A percentile compares a stretch with the other conserved stretches of the same genome.
These are phyloP conservation scores for Phengaris arion DNA, from an alignment of 2,888 invertebrate genomes.

Conservation along the genomic window DNA sequence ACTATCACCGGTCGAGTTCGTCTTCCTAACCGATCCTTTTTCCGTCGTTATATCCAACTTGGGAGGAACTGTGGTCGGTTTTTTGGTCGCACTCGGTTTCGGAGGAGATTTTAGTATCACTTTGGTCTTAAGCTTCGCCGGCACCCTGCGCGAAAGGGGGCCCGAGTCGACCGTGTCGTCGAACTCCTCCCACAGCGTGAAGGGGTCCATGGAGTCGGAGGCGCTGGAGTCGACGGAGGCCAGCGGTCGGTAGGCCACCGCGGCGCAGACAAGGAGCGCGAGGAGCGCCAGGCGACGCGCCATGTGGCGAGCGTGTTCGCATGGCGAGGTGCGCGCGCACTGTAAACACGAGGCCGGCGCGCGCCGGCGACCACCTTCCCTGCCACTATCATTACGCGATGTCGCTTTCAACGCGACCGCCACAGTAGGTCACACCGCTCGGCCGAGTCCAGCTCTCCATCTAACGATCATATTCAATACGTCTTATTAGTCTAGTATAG, in stretches of 20 bases:
- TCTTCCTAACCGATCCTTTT: background rate
- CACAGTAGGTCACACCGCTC: conserved; percentile 66
- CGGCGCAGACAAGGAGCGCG: conserved; percentile 66
- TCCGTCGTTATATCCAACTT: conserved; percentile 2
- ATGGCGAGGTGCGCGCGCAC: conserved; percentile 78
- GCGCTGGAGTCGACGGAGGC: conserved; percentile 50
- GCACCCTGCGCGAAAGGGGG: conserved; percentile 47
- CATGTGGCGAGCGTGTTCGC: conserved; percentile 74
- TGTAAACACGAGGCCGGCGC: conserved; percentile 53
- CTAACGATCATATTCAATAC: conserved; percentile 40
- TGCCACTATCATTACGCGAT: conserved; percentile 63
- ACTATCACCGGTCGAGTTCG: conserved; percentile 43
- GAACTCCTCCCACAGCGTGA: conserved; percentile 64
- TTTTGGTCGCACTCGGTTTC: conserved; percentile 62
- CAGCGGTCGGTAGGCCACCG: conserved; percentile 53
- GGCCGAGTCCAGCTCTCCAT: conserved; percentile 44
- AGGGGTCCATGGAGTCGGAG: conserved; percentile 61
- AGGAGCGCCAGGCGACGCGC: conserved; percentile 78
- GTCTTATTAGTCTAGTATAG: conserved; percentile 32
- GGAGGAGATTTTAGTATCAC: conserved; percentile 59
- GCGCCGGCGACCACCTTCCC: conserved; percentile 59
- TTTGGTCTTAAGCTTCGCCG: conserved; percentile 49
- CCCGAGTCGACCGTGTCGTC: conserved; percentile 59
- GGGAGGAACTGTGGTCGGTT: conserved; percentile 33
- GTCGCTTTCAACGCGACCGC: conserved; percentile 68